Evolutionary conservation across 2,888 invertebrate species (phyloP).

Genomic region (Melanostoma mellinum): DNA sequence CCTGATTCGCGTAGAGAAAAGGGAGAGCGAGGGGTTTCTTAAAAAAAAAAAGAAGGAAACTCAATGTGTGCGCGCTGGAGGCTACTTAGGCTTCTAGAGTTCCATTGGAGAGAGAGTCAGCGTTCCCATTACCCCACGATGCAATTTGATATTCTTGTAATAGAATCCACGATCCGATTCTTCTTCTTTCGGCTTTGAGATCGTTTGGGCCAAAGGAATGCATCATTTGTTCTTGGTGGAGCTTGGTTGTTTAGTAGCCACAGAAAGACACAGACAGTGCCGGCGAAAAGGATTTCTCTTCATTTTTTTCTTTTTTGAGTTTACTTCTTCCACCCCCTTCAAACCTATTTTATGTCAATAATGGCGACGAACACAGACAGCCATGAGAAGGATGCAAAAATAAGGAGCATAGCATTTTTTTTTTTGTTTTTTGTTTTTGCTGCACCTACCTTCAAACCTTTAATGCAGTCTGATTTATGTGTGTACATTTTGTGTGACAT

Average conservation of each 20-base stretch:
- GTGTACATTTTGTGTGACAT: conserved; percentile 59
- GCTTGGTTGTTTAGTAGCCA: conserved; percentile 1
- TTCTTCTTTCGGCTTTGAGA: conserved; percentile 49
- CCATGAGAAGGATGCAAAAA: conserved; percentile 59
- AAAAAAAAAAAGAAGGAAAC: background rate
- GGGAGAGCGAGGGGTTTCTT: background rate
- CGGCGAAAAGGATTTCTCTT: conserved; percentile 54
- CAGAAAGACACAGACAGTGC: conserved; percentile 29
- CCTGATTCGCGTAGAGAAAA: background rate
- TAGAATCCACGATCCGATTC: conserved; percentile 74
- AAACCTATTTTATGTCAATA: conserved; percentile 56
- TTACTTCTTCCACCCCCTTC: conserved; percentile 14
- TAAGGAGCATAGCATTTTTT: conserved; percentile 23
- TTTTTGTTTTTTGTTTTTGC: background rate
- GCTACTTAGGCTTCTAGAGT: conserved; percentile 66
- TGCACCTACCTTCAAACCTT: conserved; percentile 44
- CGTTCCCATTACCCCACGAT: conserved; percentile 46
- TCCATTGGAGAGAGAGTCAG: conserved; percentile 24
- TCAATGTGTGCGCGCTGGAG: conserved; percentile 46
- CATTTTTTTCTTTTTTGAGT: background rate
- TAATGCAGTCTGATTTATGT: conserved; percentile 43
- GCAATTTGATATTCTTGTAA: conserved; percentile 75
- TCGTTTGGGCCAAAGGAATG: conserved; percentile 51
- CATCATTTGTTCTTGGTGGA: conserved; percentile 49
- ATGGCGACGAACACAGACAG: conserved; percentile 63